Percentiles rank a stretch among this genome's conserved stretches.
phyloP scores from a whole-genome alignment of 2,797 vertebrate species.

The Scleropages formosus region DNA sequence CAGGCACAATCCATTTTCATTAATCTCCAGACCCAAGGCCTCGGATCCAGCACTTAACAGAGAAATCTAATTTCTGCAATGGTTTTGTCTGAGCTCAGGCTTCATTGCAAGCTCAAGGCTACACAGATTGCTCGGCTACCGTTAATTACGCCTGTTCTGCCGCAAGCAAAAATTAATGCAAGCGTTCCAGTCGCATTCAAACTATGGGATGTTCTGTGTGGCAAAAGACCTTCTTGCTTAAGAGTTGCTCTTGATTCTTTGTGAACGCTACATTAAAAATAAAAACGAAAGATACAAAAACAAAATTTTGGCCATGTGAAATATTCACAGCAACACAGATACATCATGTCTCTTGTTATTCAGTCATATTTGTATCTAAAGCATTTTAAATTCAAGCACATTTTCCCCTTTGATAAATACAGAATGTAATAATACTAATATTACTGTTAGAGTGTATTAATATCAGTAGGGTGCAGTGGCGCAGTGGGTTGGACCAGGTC shows the following conservation, averaged over 20 bases:
- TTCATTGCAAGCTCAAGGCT: constrained; percentile 20
- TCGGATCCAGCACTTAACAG: constrained; percentile 10
- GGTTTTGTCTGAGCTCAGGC: background rate
- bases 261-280: background rate
- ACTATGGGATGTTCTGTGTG: background rate
- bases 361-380: background rate
- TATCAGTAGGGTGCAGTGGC: too few relatives aligned
- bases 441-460: too few relatives aligned
- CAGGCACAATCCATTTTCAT: background rate
- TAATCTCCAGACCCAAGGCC: constrained; percentile 17
- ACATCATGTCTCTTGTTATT: background rate
- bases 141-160: constrained; percentile 17
- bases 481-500: too few relatives aligned
- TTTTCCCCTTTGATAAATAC: background rate
- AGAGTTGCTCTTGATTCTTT: background rate
- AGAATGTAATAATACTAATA: background rate
- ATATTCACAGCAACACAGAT: too few relatives aligned
- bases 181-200: background rate
- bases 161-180: background rate
- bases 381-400: background rate
- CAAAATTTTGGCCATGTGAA: background rate
- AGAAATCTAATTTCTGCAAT: constrained; percentile 29
- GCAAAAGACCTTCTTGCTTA: background rate
- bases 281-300: background rate
- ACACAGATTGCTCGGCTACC: background rate